Percentiles rank a stretch among this genome's conserved stretches.
These are phyloP conservation scores for Oryzias celebensis DNA, from an alignment of 2,113 vertebrate species.

Conservation along the genomic window DNA sequence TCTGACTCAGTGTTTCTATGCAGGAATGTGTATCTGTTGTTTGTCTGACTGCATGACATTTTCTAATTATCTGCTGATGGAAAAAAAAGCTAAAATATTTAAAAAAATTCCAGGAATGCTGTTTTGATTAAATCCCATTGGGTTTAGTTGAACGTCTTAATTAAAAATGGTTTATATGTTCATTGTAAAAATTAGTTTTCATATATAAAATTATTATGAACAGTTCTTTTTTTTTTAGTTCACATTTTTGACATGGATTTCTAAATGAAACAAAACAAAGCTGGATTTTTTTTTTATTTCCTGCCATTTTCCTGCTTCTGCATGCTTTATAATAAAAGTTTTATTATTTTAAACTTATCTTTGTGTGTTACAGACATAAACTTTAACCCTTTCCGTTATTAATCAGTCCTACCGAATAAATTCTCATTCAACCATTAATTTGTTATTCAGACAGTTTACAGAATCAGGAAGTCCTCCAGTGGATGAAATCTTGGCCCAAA, in stretches of 20 bases:
- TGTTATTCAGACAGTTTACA: constrained; percentile 83
- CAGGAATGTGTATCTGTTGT: neutral
- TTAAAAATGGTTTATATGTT: constrained; percentile 30
- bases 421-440: constrained; percentile 76
- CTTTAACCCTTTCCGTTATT: constrained; percentile 1
- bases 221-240: no score
- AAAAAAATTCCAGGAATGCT: neutral
- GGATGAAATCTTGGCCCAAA: constrained; percentile 86
- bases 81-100: constrained; percentile 4
- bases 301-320: constrained; percentile 9
- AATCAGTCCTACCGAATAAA: constrained; percentile 50
- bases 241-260: no score
- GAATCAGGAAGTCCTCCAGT: constrained; percentile 84
- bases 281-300: no score
- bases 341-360: no score
- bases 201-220: neutral
- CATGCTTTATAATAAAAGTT: constrained; percentile 11
- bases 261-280: no score
- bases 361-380: no score
- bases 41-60: neutral
- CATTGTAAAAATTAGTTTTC: constrained; percentile 11
- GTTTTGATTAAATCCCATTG: neutral
- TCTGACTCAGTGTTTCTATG: no score
- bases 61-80: constrained; percentile 11
- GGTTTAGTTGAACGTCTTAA: constrained; percentile 33